Evolutionary conservation across 2,113 vertebrate genomes (phyloP).

Genomic region (Aptenodytes patagonicus): DNA sequence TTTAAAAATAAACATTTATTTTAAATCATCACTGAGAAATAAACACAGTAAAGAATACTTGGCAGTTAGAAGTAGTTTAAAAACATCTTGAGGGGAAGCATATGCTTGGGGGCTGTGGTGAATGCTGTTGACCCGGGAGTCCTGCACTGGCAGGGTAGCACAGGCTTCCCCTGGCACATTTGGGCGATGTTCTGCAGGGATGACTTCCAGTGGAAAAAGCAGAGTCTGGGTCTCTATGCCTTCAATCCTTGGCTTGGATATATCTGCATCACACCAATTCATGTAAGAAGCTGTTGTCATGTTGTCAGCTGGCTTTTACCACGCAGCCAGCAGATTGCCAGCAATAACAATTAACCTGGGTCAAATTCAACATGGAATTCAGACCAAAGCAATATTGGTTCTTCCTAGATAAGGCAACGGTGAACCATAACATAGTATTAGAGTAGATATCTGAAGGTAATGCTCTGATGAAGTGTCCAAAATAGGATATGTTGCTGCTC

Average conservation of each 20-base stretch:
- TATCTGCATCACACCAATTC: background rate
- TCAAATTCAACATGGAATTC: background rate
- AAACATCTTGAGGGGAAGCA: background rate
- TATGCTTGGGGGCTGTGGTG: background rate
- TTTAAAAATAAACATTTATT: slow-evolving; percentile 10
- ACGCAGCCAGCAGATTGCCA: background rate
- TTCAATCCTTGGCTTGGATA: background rate
- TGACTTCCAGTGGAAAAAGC: background rate
- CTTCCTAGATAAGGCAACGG: background rate
- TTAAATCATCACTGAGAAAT: background rate
- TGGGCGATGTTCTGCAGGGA: background rate
- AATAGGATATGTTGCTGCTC: background rate
- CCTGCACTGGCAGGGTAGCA: background rate
- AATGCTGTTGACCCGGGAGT: background rate
- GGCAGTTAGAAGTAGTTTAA: background rate
- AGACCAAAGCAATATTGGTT: background rate
- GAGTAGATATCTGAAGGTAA: background rate
- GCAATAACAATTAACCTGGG: slow-evolving; percentile 2
- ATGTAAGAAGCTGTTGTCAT: background rate
- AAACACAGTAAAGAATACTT: background rate
- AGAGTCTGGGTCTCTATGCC: background rate
- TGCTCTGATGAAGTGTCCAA: background rate
- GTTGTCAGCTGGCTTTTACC: slow-evolving; percentile 28
- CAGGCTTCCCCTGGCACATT: background rate
- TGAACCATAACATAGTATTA: background rate